These are phyloP conservation scores for Tribolium freemani DNA, from an alignment of 2,888 invertebrate species.

Conservation along the genomic window DNA sequence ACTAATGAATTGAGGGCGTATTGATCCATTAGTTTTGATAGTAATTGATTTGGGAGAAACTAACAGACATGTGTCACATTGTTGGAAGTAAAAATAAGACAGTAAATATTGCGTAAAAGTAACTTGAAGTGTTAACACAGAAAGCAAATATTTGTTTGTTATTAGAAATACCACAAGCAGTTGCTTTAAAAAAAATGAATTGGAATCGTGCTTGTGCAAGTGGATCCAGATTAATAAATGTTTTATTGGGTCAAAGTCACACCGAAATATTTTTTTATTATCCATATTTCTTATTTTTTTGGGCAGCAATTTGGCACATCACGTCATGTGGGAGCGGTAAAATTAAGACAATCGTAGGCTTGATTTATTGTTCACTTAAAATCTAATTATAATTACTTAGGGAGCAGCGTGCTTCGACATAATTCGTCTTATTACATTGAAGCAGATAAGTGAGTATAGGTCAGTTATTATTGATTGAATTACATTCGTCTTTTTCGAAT, in stretches of 20 bases:
- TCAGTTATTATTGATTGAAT: conserved; percentile 16
- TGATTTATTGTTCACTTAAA: conserved; percentile 54
- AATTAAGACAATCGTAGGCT: conserved; percentile 56
- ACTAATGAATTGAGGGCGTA: conserved; percentile 7
- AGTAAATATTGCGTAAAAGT: conserved; percentile 2
- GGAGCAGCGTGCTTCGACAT: conserved; percentile 44
- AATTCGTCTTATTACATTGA: conserved; percentile 5
- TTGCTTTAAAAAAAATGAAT: not conserved
- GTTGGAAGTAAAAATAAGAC: not conserved
- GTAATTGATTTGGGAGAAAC: not conserved
- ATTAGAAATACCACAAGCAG: not conserved
- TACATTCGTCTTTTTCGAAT: not conserved
- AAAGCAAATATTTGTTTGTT: conserved; percentile 8
- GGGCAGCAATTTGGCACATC: conserved; percentile 28
- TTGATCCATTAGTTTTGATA: not conserved
- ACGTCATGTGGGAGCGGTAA: conserved; percentile 45
- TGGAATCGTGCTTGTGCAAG: not conserved
- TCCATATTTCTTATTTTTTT: conserved; percentile 12
- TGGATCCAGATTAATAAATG: not conserved
- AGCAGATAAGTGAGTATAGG: not conserved
- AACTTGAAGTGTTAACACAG: not conserved
- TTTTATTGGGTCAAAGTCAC: not conserved
- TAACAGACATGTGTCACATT: not conserved
- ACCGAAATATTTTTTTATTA: no score
- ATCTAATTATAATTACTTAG: conserved; percentile 53